These are phyloP conservation scores for Salvelinus fontinalis DNA, from an alignment of 2,113 vertebrate genomes.

Conservation along the genomic window DNA sequence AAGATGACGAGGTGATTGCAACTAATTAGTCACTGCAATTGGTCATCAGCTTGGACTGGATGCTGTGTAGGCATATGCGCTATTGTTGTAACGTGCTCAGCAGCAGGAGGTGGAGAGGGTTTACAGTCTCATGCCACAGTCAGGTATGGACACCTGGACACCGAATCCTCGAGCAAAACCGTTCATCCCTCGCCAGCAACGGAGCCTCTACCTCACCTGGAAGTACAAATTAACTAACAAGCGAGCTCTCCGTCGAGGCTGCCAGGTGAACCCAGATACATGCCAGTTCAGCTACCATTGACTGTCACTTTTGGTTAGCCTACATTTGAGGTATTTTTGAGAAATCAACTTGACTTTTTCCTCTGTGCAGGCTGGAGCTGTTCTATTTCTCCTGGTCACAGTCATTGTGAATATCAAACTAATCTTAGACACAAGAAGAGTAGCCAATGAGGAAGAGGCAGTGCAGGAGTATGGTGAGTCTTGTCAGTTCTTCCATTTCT, in stretches of 20 bases:
- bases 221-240: slow-evolving; percentile 93
- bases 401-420: slow-evolving; percentile 98
- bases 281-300: no score
- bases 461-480: slow-evolving; percentile 85
- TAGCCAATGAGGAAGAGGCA: slow-evolving; percentile 83
- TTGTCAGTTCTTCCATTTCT: slow-evolving; percentile 29
- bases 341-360: no score
- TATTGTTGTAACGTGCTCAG: not conserved
- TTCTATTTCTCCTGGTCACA: slow-evolving; percentile 91
- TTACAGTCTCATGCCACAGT: slow-evolving; percentile 12
- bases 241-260: slow-evolving; percentile 82
- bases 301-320: no score
- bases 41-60: no score
- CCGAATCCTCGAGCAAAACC: slow-evolving; percentile 83
- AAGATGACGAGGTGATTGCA: no score
- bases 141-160: slow-evolving; percentile 92
- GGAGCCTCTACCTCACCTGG: slow-evolving; percentile 92
- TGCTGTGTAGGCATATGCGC: slow-evolving; percentile 7
- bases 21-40: no score
- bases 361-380: slow-evolving; percentile 77
- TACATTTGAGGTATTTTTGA: no score
- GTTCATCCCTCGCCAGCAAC: slow-evolving; percentile 87
- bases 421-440: slow-evolving; percentile 92
- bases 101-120: slow-evolving; percentile 27
- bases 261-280: slow-evolving; percentile 77